Evolutionary conservation across 2,888 invertebrate species (phyloP).

Genomic region (Polyploca ridens): DNA sequence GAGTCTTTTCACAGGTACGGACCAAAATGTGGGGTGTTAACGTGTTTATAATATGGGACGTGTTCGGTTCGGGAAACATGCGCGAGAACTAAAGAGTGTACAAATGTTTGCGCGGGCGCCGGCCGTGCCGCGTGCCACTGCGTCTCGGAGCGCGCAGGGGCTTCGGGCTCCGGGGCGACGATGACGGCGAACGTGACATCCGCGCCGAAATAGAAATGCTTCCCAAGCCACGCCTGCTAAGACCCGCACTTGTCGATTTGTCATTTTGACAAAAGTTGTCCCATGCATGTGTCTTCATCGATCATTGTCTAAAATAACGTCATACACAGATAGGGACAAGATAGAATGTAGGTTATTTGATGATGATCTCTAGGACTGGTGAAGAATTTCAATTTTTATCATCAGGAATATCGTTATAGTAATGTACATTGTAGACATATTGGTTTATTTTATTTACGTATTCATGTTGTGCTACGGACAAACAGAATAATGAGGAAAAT

Average conservation of each 20-base stretch:
- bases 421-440: neutral
- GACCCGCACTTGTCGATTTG: constrained; percentile 35
- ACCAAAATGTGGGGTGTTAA: constrained; percentile 5
- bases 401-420: neutral
- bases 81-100: constrained; percentile 68
- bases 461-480: neutral
- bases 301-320: no score
- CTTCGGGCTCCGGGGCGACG: constrained; percentile 25
- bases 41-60: constrained; percentile 39
- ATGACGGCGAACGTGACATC: constrained; percentile 48
- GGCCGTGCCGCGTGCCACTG: constrained; percentile 48
- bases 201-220: constrained; percentile 77
- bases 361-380: no score
- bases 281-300: constrained; percentile 22
- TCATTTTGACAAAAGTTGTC: constrained; percentile 38
- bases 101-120: constrained; percentile 57
- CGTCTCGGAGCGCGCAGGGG: constrained; percentile 47
- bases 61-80: constrained; percentile 62
- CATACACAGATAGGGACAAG: no score
- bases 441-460: neutral
- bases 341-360: no score
- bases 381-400: no score
- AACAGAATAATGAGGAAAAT: neutral
- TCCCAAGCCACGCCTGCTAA: constrained; percentile 44
- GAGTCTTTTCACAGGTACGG: neutral